Evolutionary conservation across 2,113 vertebrate genomes (phyloP).

Genomic region (Prinia subflava): DNA sequence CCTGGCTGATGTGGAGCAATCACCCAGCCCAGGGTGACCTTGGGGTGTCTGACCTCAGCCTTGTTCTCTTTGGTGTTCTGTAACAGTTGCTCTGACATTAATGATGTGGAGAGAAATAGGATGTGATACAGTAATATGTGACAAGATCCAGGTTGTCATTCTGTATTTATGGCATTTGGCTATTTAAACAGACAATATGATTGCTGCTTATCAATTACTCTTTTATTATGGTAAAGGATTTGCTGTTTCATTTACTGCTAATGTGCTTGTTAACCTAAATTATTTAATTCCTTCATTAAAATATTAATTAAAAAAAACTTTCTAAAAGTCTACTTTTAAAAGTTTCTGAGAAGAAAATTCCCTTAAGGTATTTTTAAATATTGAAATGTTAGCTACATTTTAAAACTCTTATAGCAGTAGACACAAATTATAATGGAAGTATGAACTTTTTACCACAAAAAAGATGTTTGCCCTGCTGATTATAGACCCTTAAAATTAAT

Average conservation of each 20-base stretch:
- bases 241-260: not conserved
- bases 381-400: not conserved
- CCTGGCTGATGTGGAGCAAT: not conserved
- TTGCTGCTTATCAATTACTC: not conserved
- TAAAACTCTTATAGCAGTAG: not conserved
- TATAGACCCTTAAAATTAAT: not conserved
- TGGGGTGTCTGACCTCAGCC: not conserved
- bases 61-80: not conserved
- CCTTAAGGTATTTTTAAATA: not conserved
- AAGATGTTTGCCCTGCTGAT: not conserved
- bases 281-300: not conserved
- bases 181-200: not conserved
- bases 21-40: not conserved
- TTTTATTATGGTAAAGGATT: not conserved
- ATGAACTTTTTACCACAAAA: not conserved
- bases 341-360: not conserved
- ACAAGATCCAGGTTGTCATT: not conserved
- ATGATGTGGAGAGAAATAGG: accelerated
- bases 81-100: not conserved
- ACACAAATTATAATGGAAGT: not conserved
- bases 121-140: not conserved
- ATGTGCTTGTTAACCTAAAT: not conserved
- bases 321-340: not conserved
- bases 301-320: not conserved
- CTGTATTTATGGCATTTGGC: not conserved